A percentile compares a stretch with the other conserved stretches of the same genome.
Evolutionary conservation across 2,113 vertebrate species (phyloP).

Genomic region (Bubalus kerabau): DNA sequence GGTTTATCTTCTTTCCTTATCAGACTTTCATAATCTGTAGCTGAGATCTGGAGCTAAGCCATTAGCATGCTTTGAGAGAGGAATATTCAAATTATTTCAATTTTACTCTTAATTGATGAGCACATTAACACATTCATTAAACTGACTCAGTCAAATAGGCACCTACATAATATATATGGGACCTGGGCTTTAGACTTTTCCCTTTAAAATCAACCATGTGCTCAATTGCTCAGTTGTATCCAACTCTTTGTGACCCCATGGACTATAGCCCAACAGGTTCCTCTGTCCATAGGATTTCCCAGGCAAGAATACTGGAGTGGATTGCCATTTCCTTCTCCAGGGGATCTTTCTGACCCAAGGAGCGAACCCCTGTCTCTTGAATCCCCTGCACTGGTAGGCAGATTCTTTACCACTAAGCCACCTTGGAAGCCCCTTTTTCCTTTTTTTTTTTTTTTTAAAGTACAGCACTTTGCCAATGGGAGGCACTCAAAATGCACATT

Average conservation of each 20-base stretch:
- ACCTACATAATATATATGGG: neutral
- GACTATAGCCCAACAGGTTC: neutral
- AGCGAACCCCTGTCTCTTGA: neutral
- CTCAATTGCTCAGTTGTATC: neutral
- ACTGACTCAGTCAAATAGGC: neutral
- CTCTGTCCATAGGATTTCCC: neutral
- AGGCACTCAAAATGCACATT: neutral
- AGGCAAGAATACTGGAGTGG: neutral
- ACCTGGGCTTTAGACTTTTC: neutral
- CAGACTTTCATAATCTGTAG: neutral
- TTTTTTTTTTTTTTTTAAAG: neutral
- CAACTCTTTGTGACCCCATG: neutral
- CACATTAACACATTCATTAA: neutral
- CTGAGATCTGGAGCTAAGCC: neutral
- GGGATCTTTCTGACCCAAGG: neutral
- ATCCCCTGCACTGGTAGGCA: neutral
- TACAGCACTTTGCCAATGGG: neutral
- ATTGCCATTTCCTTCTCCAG: neutral
- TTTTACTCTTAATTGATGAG: neutral
- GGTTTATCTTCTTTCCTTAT: neutral
- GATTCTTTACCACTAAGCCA: neutral
- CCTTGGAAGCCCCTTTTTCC: neutral
- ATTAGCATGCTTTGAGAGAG: neutral
- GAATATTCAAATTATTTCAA: neutral
- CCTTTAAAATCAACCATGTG: neutral